These are phyloP conservation scores for Euclidia mi DNA, from an alignment of 2,888 invertebrate species.

Conservation along the genomic window DNA sequence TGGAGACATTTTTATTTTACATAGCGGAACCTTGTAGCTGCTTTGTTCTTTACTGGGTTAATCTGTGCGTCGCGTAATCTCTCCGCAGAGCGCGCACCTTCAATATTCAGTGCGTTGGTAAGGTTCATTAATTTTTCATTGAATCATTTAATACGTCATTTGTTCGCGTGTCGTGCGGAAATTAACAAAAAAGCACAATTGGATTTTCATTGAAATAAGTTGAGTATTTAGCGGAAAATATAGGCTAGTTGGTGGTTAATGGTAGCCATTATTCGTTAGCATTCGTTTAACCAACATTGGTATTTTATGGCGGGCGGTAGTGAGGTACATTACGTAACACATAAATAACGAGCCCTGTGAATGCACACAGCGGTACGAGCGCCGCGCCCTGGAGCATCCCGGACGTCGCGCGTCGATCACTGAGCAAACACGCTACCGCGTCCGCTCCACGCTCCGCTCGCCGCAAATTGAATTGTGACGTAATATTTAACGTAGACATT, in stretches of 20 bases:
- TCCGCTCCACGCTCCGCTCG: conserved; percentile 49
- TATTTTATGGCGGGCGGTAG: conserved; percentile 22
- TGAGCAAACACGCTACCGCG: conserved; percentile 51
- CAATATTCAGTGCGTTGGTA: conserved; percentile 32
- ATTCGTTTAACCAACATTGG: conserved; percentile 27
- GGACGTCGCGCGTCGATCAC: conserved; percentile 40
- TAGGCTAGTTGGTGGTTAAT: conserved; percentile 34
- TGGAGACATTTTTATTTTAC: conserved; percentile 48
- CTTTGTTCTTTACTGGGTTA: conserved; percentile 31
- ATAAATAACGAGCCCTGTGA: conserved; percentile 32
- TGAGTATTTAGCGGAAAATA: conserved; percentile 45
- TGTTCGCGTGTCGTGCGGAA: conserved; percentile 43
- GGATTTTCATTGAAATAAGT: conserved; percentile 48
- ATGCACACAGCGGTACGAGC: conserved; percentile 27
- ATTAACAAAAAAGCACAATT: conserved; percentile 44
- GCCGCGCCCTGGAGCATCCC: conserved; percentile 19
- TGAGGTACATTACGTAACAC: conserved; percentile 20
- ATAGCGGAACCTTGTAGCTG: conserved; percentile 30
- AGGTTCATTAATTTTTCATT: conserved; percentile 35
- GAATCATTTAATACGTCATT: conserved; percentile 40
- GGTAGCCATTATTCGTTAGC: conserved; percentile 30
- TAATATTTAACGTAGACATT: conserved; percentile 72
- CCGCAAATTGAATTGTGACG: conserved; percentile 71
- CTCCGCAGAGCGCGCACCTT: conserved; percentile 17
- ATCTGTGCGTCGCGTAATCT: conserved; percentile 28